Evolutionary conservation across 2,797 vertebrate species (phyloP).

Genomic region (Pristis pectinata): DNA sequence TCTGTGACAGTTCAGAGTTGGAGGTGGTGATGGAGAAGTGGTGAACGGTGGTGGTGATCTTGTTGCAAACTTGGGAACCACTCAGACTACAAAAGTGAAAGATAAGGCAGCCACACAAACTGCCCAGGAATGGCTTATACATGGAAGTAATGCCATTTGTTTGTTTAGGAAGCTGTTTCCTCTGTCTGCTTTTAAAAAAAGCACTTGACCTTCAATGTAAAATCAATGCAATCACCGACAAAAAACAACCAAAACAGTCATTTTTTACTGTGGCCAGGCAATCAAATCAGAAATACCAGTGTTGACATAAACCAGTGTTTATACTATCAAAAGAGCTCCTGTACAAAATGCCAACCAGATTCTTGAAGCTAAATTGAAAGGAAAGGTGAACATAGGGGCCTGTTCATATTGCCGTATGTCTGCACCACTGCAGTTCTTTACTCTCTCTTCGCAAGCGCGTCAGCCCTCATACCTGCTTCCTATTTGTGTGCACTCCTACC

Average conservation of each 20-base stretch:
- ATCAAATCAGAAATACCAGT: not conserved
- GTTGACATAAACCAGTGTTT: not conserved
- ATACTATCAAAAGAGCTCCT: not conserved
- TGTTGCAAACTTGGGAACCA: too few species aligned
- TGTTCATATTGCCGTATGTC: too few species aligned
- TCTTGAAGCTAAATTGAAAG: not conserved
- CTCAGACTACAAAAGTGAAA: not conserved
- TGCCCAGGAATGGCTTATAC: not conserved
- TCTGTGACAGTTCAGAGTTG: not conserved
- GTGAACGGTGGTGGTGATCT: too few species aligned
- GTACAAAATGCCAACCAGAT: not conserved
- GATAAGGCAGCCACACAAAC: not conserved
- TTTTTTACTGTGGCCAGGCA: not conserved
- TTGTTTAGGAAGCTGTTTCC: not conserved
- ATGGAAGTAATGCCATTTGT: not conserved
- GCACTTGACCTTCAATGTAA: not conserved
- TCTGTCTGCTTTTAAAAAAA: not conserved
- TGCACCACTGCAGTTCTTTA: too few species aligned
- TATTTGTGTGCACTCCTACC: too few species aligned
- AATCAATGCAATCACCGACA: not conserved
- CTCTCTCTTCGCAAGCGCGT: too few species aligned
- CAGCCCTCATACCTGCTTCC: too few species aligned
- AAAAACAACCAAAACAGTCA: not conserved
- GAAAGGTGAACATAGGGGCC: not conserved
- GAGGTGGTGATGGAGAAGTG: not conserved